A percentile compares a stretch with the other conserved stretches of the same genome.
phyloP scores from a whole-genome alignment of 2,888 invertebrate species.

The Acrobasis repandana region DNA sequence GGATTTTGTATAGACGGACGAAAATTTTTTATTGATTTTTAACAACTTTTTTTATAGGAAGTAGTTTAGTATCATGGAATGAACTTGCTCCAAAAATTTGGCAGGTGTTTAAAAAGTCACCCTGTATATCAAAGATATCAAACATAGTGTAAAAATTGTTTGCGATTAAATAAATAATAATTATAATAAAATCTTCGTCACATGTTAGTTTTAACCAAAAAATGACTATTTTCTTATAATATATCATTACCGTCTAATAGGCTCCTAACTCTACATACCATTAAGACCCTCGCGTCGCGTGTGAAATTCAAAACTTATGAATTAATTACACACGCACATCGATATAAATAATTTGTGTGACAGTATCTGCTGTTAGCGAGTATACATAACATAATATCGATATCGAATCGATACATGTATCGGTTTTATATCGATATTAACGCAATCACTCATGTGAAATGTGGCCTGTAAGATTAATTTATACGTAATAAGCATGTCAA shows the following conservation, averaged over 20 bases:
- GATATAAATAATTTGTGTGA: constrained; percentile 20
- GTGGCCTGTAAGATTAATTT: constrained; percentile 13
- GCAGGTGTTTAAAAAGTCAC: no score
- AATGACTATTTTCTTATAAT: no score
- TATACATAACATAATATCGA: neutral
- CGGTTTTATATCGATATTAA: constrained; percentile 14
- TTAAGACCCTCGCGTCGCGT: constrained; percentile 56
- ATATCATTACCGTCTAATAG: constrained; percentile 21
- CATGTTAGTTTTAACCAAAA: no score
- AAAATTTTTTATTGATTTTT: no score
- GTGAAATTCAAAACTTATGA: constrained; percentile 69
- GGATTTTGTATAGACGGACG: no score
- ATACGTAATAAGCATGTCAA: constrained; percentile 1
- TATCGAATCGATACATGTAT: neutral
- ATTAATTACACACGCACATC: constrained; percentile 63
- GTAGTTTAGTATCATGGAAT: no score
- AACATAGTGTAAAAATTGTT: no score
- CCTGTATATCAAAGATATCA: no score
- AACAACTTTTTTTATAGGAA: no score
- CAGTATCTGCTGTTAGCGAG: constrained; percentile 15
- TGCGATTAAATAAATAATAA: no score
- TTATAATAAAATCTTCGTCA: no score
- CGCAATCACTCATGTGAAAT: constrained; percentile 8
- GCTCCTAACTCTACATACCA: constrained; percentile 50
- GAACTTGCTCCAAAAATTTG: no score